A percentile compares a stretch with the other conserved stretches of the same genome.
phyloP scores from a whole-genome alignment of 2,888 invertebrate species.

The Dynastes hyllus region DNA sequence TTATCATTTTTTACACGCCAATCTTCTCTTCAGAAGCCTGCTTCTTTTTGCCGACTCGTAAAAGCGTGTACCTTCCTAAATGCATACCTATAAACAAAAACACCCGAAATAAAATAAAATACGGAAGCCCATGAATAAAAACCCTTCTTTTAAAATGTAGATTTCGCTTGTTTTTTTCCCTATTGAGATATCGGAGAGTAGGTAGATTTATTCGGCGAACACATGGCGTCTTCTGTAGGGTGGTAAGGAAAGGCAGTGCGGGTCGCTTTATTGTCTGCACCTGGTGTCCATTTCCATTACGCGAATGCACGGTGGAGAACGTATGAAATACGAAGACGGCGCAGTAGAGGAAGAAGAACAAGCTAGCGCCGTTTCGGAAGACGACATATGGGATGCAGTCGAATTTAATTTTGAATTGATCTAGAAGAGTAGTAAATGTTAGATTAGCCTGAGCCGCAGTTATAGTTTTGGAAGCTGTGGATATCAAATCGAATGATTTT shows the following conservation, averaged over 20 bases:
- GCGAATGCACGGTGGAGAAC: neutral
- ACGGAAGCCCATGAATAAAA: slow-evolving; percentile 25
- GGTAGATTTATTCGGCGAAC: slow-evolving; percentile 42
- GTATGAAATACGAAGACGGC: too few relatives aligned
- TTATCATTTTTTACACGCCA: too few relatives aligned
- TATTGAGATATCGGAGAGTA: slow-evolving; percentile 27
- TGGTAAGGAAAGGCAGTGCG: neutral
- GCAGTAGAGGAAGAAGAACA: neutral
- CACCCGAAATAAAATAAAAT: slow-evolving; percentile 13
- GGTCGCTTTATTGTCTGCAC: slow-evolving; percentile 41
- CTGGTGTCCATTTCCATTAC: slow-evolving; percentile 38
- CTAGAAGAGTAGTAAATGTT: neutral
- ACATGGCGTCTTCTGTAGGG: slow-evolving; percentile 18
- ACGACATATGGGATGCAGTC: slow-evolving; percentile 7
- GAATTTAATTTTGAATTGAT: slow-evolving; percentile 10
- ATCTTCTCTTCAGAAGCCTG: too few relatives aligned
- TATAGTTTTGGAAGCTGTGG: too few relatives aligned
- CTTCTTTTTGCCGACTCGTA: too few relatives aligned
- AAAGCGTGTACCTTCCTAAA: too few relatives aligned
- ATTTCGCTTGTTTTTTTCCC: slow-evolving; percentile 22
- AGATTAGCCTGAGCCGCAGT: too few relatives aligned
- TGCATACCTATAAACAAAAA: neutral
- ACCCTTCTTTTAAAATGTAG: slow-evolving; percentile 29
- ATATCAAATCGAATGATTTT: too few relatives aligned
- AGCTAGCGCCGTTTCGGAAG: neutral